Conservation (phyloP, 2,113 vertebrate genomes). For the Plecturocebus donacophilus region DNA sequence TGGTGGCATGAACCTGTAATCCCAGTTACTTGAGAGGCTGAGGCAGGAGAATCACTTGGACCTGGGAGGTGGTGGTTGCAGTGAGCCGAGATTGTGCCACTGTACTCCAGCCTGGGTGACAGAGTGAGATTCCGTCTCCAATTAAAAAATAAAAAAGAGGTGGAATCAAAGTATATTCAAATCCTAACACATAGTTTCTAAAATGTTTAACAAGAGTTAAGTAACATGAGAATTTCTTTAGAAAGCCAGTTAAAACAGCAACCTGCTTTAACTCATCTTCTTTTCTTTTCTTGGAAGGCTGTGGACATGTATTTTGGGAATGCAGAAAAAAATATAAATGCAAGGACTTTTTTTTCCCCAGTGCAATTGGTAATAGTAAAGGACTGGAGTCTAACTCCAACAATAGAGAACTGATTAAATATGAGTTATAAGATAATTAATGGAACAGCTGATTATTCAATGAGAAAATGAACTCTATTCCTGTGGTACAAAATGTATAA, state of each 20-base stretch:
- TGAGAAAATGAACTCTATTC: background rate
- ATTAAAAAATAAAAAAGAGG: background rate
- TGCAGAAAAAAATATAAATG: background rate
- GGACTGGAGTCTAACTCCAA: background rate
- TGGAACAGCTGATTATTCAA: background rate
- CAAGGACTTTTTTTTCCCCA: background rate
- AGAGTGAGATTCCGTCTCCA: too few relatives aligned
- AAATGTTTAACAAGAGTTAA: background rate
- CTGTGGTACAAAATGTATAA: background rate
- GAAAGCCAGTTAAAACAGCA: background rate
- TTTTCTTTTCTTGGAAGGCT: background rate
- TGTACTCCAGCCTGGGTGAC: too few relatives aligned
- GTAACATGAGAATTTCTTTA: background rate
- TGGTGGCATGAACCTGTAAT: too few relatives aligned
- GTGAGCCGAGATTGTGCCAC: too few relatives aligned
- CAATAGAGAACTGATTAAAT: background rate
- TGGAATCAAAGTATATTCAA: background rate
- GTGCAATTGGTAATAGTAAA: background rate
- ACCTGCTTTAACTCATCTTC: too few relatives aligned
- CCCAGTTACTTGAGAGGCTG: too few relatives aligned
- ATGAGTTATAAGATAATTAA: background rate
- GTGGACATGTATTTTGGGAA: background rate
- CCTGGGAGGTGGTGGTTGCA: too few relatives aligned
- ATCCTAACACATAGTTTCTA: background rate
- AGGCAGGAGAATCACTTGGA: too few relatives aligned